Base-by-base conservation (phyloP, 2,888 invertebrate genomes). In the Xestia rhomboidea region DNA sequence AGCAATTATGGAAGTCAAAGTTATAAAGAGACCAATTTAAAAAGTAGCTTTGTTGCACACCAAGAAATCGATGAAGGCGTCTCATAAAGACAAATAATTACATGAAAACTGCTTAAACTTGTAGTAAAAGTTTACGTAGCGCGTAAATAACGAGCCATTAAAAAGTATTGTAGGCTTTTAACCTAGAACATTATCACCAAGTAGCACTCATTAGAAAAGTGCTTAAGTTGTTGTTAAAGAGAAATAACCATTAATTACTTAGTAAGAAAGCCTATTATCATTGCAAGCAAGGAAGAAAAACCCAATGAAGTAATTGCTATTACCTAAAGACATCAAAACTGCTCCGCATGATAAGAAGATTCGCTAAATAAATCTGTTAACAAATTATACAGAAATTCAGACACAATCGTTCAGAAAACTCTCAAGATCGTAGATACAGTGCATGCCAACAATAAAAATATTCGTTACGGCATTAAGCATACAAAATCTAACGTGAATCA, bases 381-480 rank as follows among this genome's bases (percentile, higher is more conserved):
- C 24, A 63, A n/a, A n/a, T n/a, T 41, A 41, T 24, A 38, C 15
- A 44, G 0, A 3, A 60, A 64, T 21, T 51, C 24, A 41, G 8
- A 27, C n/a, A 54, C 24, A 67, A 73, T 66, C 18, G 8, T 64
- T 44, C 44, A 70, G 18, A 62, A 76, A 68, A 46, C 68, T 62
- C 72, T 71, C 30, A 60, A 64, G 78, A 74, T 72, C n/a, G 6
- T 21, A 46, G 68, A 85, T 77, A 81, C 63, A 57, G 57, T 76
- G 66, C 73, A 77, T 68, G 73, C 71, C 64, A 63, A 74, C 81
- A 79, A 83, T 86, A 79, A 82, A 84, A 74, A 64, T 63, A 85
- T 86, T 87, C 77, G 87, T 81, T 64, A 80, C 80, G 83, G 69
- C 63, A 70, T 69, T 73, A 78, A 79, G 57, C 68, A 77, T 78